Conservation (phyloP, 2,113 vertebrate species). For the Otis tarda region DNA sequence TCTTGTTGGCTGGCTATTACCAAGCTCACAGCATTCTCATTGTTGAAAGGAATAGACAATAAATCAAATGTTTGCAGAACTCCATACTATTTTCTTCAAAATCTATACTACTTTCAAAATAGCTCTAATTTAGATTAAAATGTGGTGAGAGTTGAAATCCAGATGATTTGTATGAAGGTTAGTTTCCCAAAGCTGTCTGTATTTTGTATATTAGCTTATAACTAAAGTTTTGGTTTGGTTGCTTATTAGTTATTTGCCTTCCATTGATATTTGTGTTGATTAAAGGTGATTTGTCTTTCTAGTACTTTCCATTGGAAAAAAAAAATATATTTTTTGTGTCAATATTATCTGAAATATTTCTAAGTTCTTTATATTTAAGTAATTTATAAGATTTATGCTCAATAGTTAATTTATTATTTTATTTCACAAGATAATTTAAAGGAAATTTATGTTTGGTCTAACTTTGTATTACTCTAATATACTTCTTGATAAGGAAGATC, state of each 20-base stretch:
- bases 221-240: not conserved
- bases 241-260: not conserved
- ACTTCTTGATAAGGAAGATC: not conserved
- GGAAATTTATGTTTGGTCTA: not conserved
- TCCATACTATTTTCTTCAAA: not conserved
- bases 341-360: not conserved
- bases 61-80: not conserved
- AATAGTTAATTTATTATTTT: not conserved
- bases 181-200: not conserved
- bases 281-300: not conserved
- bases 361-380: not conserved
- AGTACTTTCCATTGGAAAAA: not conserved
- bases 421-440: conserved; percentile 13
- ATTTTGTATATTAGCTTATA: not conserved
- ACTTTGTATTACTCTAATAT: not conserved
- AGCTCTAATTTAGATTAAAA: not conserved
- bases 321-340: not conserved
- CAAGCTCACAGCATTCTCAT: not conserved
- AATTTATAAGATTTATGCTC: not conserved
- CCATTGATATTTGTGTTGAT: not conserved
- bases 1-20: not conserved
- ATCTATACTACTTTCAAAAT: not conserved
- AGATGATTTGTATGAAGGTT: not conserved
- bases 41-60: not conserved
- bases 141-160: not conserved